Percentiles rank a stretch among this genome's conserved stretches.
phyloP scores from a whole-genome alignment of 2,113 vertebrate genomes.

The Toxostoma redivivum region DNA sequence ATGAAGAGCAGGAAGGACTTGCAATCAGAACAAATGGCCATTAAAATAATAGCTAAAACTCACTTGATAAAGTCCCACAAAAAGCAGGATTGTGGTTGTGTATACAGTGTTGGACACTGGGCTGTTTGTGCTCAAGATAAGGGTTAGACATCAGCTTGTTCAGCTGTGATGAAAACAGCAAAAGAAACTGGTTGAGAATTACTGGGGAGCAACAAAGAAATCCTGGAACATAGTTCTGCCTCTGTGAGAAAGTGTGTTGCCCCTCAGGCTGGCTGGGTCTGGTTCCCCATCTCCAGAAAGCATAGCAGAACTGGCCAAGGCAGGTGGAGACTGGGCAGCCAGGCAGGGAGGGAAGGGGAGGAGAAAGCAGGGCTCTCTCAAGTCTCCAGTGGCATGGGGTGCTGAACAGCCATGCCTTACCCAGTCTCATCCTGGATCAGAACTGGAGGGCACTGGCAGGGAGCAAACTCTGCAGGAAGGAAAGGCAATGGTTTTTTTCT shows the following conservation, averaged over 20 bases:
- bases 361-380: neutral
- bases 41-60: neutral
- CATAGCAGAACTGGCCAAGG: neutral
- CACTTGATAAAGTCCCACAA: neutral
- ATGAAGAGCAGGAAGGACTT: neutral
- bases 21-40: neutral
- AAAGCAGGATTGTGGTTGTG: neutral
- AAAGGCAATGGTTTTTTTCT: neutral
- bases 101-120: neutral
- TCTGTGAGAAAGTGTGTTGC: neutral
- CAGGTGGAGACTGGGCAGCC: neutral
- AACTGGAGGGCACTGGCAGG: neutral
- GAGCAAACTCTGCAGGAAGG: neutral
- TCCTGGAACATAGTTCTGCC: neutral
- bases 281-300: neutral
- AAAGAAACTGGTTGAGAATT: neutral
- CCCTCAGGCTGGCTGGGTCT: neutral
- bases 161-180: neutral
- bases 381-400: neutral
- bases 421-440: neutral
- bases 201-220: neutral
- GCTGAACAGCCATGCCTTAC: neutral
- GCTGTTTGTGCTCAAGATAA: neutral
- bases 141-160: neutral
- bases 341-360: neutral